A percentile compares a stretch with the other conserved stretches of the same genome.
phyloP scores from a whole-genome alignment of 1,140 invertebrate species.

The Megalopta genalis region DNA sequence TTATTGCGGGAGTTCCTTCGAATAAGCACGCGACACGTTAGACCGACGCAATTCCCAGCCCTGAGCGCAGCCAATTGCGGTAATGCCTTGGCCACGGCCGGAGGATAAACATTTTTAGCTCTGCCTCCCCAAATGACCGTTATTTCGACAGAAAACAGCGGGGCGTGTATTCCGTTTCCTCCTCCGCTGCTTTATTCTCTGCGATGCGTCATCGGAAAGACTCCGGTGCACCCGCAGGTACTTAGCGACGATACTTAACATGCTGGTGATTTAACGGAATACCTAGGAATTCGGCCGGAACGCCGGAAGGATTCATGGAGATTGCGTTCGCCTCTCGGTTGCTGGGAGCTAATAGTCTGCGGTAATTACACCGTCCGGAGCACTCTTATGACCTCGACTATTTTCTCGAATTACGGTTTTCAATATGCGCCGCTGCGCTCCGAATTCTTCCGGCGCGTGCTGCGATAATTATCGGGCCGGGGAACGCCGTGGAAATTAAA shows the following conservation, averaged over 20 bases:
- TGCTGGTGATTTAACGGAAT: conserved; percentile 19
- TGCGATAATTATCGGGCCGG: background rate
- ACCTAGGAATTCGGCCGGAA: background rate
- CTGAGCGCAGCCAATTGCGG: conserved; percentile 60
- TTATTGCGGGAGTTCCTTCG: conserved; percentile 49
- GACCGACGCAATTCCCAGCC: conserved; percentile 30
- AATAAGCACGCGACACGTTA: conserved; percentile 46
- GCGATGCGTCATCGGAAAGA: background rate
- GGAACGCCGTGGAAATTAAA: background rate
- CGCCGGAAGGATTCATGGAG: background rate
- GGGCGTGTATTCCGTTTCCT: conserved; percentile 20
- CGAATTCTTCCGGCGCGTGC: background rate
- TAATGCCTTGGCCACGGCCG: conserved; percentile 43
- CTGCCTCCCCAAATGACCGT: conserved; percentile 46
- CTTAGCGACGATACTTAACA: conserved; percentile 29
- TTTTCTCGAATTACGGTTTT: background rate
- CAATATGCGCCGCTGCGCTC: background rate
- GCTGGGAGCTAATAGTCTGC: background rate
- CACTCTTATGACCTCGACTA: background rate
- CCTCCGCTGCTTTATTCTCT: background rate
- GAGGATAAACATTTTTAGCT: conserved; percentile 38
- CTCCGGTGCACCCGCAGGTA: background rate
- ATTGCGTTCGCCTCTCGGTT: background rate
- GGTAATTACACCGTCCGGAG: conserved; percentile 1
- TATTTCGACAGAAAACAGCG: conserved; percentile 53